Evolutionary conservation across 2,113 vertebrate genomes (phyloP).

Genomic region (Cryptomyrus ogoouensis): DNA sequence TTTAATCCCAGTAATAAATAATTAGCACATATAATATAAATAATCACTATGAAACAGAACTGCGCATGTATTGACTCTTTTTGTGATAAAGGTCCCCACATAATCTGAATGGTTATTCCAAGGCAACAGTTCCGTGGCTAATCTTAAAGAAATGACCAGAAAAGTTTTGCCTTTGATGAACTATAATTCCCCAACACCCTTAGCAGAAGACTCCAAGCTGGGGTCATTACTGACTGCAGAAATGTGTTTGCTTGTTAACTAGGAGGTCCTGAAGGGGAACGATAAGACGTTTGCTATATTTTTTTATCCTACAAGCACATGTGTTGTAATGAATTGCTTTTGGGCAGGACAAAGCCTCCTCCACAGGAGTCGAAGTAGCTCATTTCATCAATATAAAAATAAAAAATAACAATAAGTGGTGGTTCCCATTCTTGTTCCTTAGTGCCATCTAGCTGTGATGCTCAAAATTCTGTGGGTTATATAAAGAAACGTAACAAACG

Average conservation of each 20-base stretch:
- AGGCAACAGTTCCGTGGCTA: background rate
- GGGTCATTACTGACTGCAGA: constrained; percentile 12
- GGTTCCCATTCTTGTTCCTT: background rate
- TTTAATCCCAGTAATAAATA: background rate
- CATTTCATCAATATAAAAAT: background rate
- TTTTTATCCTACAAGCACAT: background rate
- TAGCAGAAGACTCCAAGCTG: background rate
- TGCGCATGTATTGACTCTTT: no score
- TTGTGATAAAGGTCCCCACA: background rate
- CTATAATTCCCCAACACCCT: background rate
- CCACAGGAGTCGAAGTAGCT: background rate
- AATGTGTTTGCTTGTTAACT: constrained; percentile 4
- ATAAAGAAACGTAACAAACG: background rate
- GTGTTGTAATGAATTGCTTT: constrained; percentile 1
- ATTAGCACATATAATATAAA: background rate
- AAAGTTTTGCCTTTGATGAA: constrained; percentile 7
- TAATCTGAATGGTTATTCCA: background rate
- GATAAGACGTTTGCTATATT: background rate
- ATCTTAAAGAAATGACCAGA: background rate
- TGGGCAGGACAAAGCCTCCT: background rate
- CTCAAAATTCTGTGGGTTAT: background rate
- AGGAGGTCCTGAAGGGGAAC: constrained; percentile 3
- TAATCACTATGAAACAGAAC: background rate
- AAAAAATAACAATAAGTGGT: background rate
- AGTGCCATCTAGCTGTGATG: constrained; percentile 19